A percentile compares a stretch with the other conserved stretches of the same genome.
These are phyloP conservation scores for Syndactyla subalaris DNA, from an alignment of 2,797 vertebrate genomes.

Conservation along the genomic window DNA sequence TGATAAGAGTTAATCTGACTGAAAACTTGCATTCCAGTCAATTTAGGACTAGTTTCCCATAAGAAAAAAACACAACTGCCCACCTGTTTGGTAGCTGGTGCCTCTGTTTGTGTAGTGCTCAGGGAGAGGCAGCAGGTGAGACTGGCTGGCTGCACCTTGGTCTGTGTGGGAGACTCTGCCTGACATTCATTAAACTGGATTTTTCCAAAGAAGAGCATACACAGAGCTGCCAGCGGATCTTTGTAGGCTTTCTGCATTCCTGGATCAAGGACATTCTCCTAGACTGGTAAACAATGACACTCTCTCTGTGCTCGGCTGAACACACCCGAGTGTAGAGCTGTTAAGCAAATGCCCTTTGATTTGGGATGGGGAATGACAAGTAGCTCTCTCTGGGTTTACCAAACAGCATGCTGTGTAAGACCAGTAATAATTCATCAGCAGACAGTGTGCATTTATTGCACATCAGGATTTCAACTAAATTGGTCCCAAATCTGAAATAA, in stretches of 20 bases:
- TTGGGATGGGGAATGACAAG: neutral
- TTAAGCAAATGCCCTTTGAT: neutral
- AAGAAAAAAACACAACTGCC: neutral
- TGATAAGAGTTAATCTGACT: neutral
- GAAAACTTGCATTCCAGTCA: neutral
- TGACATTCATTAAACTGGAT: neutral
- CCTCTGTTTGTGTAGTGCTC: neutral
- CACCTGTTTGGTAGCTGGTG: rapidly evolving
- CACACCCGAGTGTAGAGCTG: neutral
- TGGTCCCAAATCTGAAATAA: neutral
- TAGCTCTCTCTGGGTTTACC: neutral
- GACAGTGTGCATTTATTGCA: neutral
- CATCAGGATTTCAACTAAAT: neutral
- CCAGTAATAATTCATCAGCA: neutral
- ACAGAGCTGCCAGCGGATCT: neutral
- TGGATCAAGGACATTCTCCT: neutral
- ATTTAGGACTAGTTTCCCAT: neutral
- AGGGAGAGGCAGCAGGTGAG: rapidly evolving
- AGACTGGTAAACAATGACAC: neutral
- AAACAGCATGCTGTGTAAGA: neutral
- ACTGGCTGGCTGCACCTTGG: rapidly evolving
- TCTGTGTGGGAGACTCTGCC: neutral
- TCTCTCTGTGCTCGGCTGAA: neutral
- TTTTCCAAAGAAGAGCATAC: neutral
- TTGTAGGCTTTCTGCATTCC: neutral